Evolutionary conservation across 2,797 vertebrate species (phyloP).

Genomic region (Rhinogobio ventralis): DNA sequence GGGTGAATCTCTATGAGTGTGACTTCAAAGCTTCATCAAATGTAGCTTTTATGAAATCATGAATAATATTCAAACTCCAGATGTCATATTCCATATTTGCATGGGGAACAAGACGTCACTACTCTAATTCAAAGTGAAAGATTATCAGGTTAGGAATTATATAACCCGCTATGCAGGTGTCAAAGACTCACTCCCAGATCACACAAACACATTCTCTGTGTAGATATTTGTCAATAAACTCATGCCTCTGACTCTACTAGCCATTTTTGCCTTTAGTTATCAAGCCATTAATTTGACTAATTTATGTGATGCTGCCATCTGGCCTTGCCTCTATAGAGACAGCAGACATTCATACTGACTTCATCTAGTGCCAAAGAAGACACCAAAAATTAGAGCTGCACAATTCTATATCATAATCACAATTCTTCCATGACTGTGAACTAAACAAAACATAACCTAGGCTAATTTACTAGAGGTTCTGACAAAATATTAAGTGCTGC

Average conservation of each 20-base stretch:
- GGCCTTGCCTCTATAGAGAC: constrained; percentile 7
- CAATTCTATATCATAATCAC: neutral
- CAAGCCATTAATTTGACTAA: constrained; percentile 34
- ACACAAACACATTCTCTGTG: neutral
- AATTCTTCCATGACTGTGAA: neutral
- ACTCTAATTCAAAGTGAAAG: constrained; percentile 17
- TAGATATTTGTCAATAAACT: constrained; percentile 14
- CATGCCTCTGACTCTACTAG: neutral
- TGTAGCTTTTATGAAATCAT: constrained; percentile 32
- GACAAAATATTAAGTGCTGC: neutral
- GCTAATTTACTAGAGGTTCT: neutral
- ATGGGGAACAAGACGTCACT: neutral
- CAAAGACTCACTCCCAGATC: neutral
- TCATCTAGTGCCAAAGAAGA: constrained; percentile 38
- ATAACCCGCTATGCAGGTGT: neutral
- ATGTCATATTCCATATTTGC: constrained; percentile 27
- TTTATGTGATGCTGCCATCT: constrained; percentile 29
- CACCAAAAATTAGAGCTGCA: neutral
- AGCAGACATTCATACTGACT: constrained; percentile 31
- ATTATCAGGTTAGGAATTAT: neutral
- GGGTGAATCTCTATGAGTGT: constrained; percentile 7
- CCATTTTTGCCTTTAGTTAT: constrained; percentile 22
- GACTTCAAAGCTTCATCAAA: constrained; percentile 45
- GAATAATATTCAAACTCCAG: constrained; percentile 28
- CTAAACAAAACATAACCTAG: neutral